Conservation (phyloP, 2,113 vertebrate species). For the Ictalurus punctatus region DNA sequence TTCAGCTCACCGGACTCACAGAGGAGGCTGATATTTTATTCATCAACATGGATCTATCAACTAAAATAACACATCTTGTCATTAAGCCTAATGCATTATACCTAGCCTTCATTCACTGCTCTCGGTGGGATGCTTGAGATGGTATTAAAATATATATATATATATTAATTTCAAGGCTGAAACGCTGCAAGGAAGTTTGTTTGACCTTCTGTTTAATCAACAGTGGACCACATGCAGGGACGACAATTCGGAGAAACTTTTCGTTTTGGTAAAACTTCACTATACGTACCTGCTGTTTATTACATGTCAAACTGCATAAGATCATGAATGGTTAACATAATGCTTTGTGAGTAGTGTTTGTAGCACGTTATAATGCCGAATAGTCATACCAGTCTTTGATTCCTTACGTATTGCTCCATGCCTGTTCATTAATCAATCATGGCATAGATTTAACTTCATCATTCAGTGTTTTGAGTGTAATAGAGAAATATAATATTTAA, state of each 20-base stretch:
- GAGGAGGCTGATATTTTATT: constrained; percentile 54
- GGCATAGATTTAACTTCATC: too few species aligned
- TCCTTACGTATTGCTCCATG: not conserved
- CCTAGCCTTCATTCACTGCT: constrained; percentile 52
- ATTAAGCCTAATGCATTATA: constrained; percentile 61
- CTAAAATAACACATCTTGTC: constrained; percentile 54
- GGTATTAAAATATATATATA: constrained; percentile 42
- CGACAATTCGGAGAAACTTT: constrained; percentile 26
- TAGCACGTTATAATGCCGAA: not conserved
- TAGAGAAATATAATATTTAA: too few species aligned
- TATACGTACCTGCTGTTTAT: not conserved
- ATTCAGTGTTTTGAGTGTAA: too few species aligned
- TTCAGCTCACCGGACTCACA: constrained; percentile 11
- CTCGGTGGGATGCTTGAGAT: constrained; percentile 41
- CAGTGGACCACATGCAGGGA: constrained; percentile 13
- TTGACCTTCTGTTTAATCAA: constrained; percentile 48
- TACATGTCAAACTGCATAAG: not conserved
- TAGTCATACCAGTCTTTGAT: not conserved
- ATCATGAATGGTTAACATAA: not conserved
- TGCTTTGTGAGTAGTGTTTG: not conserved
- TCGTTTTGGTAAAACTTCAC: not conserved
- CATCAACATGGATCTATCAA: constrained; percentile 37
- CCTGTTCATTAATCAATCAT: too few species aligned
- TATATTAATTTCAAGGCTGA: constrained; percentile 21
- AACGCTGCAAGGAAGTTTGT: constrained; percentile 24